Evolutionary conservation across 2,888 invertebrate species (phyloP).

Genomic region (Allygus modestus): DNA sequence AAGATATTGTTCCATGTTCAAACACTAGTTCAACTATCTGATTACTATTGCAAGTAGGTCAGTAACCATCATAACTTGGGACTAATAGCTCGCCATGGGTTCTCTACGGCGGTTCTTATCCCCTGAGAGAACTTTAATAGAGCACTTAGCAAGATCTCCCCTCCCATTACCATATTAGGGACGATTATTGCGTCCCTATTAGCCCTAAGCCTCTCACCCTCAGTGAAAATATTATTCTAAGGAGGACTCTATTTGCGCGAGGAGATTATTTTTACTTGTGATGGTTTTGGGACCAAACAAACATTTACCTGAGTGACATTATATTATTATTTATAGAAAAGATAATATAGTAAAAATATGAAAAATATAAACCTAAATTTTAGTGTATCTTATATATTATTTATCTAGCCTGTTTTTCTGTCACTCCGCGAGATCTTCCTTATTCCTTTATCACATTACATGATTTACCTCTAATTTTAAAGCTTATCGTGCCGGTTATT

Average conservation of each 20-base stretch:
- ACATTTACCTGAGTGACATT: too few species aligned
- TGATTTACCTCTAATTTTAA: too few species aligned
- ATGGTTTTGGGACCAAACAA: too few species aligned
- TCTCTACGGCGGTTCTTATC: constrained; percentile 32
- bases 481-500: too few species aligned
- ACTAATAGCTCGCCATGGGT: neutral
- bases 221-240: neutral
- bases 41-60: constrained; percentile 20
- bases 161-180: constrained; percentile 42
- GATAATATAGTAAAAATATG: too few species aligned
- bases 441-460: too few species aligned
- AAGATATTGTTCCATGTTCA: neutral
- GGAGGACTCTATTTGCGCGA: neutral
- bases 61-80: constrained; percentile 13
- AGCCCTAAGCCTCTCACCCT: constrained; percentile 31
- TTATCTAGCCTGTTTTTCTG: too few species aligned
- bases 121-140: constrained; percentile 40
- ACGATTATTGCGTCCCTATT: constrained; percentile 19
- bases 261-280: neutral
- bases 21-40: neutral
- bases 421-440: too few species aligned
- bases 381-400: too few species aligned
- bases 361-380: too few species aligned
- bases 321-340: too few species aligned
- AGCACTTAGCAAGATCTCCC: constrained; percentile 35